phyloP scores from a whole-genome alignment of 2,888 invertebrate species.

The Chrysolina haemoptera region DNA sequence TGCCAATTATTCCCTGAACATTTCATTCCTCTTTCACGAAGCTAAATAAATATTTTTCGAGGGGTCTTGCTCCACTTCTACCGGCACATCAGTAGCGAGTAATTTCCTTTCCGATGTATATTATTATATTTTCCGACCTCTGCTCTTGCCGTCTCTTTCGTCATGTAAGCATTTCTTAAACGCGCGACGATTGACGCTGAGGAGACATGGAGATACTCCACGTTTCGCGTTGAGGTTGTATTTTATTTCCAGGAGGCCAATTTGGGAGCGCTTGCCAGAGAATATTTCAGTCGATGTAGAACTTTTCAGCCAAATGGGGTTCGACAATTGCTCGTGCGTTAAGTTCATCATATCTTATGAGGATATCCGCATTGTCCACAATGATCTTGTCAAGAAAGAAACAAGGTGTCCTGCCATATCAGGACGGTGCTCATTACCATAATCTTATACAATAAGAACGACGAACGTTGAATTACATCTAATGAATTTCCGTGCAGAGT shows the following conservation, averaged over 20 bases:
- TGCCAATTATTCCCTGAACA: too few species aligned
- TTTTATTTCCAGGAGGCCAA: constrained; percentile 29
- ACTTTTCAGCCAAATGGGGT: neutral
- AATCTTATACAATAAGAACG: too few species aligned
- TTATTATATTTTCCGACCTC: constrained; percentile 58
- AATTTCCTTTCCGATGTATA: constrained; percentile 48
- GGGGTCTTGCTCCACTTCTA: neutral
- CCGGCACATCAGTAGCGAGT: constrained; percentile 10
- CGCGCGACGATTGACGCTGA: constrained; percentile 50
- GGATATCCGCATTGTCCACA: too few species aligned
- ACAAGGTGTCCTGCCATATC: too few species aligned
- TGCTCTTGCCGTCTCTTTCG: constrained; percentile 47
- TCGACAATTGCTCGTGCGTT: neutral
- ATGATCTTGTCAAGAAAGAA: too few species aligned
- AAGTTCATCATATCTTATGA: too few species aligned
- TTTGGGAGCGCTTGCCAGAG: neutral
- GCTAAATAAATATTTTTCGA: too few species aligned
- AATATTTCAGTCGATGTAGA: neutral
- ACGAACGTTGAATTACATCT: too few species aligned
- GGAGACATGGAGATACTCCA: constrained; percentile 32
- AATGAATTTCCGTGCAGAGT: too few species aligned
- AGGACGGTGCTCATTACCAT: too few species aligned
- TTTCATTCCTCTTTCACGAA: too few species aligned
- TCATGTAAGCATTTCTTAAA: constrained; percentile 52
- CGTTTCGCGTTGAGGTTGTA: constrained; percentile 32